Percentiles rank a stretch among this genome's conserved stretches.
Conservation (phyloP, 92 coral and sea anemone species). For the Bergia puertoricense region DNA sequence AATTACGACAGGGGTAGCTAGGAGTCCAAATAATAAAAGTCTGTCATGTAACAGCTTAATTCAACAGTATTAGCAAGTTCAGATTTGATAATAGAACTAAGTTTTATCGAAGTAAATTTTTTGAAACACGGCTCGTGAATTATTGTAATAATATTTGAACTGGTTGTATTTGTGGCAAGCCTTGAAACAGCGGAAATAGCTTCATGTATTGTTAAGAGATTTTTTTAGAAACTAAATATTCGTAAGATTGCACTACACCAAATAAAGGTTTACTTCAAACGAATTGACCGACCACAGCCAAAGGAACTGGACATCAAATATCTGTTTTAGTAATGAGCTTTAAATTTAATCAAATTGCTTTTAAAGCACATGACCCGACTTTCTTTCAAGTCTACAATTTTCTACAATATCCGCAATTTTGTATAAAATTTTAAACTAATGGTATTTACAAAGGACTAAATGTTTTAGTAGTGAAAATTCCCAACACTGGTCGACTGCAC, state of each 20-base stretch:
- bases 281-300: too few relatives aligned
- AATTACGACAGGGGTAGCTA: not conserved
- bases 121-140: not conserved
- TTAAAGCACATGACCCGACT: not conserved
- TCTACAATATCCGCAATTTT: not conserved
- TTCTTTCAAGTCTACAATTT: not conserved
- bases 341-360: not conserved
- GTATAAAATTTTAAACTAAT: not conserved
- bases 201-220: not conserved
- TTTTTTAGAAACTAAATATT: too few relatives aligned
- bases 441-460: not conserved
- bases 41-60: not conserved
- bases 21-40: not conserved
- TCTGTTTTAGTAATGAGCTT: too few relatives aligned
- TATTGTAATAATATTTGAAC: not conserved
- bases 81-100: not conserved
- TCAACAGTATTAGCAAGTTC: not conserved
- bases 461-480: not conserved
- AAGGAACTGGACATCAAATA: too few relatives aligned
- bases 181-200: not conserved
- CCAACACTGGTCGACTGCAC: not conserved
- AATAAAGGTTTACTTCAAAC: not conserved
- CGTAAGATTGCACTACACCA: not conserved
- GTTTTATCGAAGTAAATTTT: not conserved
- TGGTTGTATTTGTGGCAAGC: not conserved